Base-by-base conservation (phyloP, 1,140 invertebrate genomes). In the Temnothorax curvispinosus region DNA sequence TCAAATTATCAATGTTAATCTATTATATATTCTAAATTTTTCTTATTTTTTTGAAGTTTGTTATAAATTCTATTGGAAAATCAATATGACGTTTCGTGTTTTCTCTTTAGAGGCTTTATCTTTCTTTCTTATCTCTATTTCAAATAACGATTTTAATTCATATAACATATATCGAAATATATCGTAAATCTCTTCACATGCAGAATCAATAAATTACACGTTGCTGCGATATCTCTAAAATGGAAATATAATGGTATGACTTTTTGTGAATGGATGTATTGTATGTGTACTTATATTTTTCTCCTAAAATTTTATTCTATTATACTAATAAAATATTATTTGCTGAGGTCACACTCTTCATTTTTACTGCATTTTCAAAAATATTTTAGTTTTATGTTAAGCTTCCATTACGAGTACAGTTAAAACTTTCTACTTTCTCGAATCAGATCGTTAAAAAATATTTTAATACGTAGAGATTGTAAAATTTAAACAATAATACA, bases 321-420 rank as follows among this genome's bases (percentile, higher is more conserved):
- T 4, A 38, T 64, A 32, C 35, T 56, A 69, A 44, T 71, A 7
- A 81, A 81, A 71, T 71, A 71, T 67, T 54, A 76, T 35, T 77
- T 81, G 1, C 11, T 21, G 6, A 1, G 15, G 18, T 81, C 3
- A 47, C 2, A 27, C 65, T 35, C 5, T 67, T 41, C 21, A 62
- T 77, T 65, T 32, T 56, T 11, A 32, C 18, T 38, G 21, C 8
- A 54, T 27, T 38, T 54, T 56, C 5, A 71, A 58, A 69, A 81
- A 27, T 32, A 18, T 44, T 56, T 81, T n/a, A 54, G n/a, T 54
- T 54, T 8, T 0, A n/a, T 21, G 9, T 7, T 35, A 47, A 32
- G 0, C 27, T 81, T 18, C 11, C 15, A 15, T 35, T 8, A 8
- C 15, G 38, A 69, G 35, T 7, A n/a, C 6, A 69, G 21, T 56